Evolutionary conservation across 1,140 invertebrate species (phyloP).

Genomic region (Aphelenchoides fujianensis): DNA sequence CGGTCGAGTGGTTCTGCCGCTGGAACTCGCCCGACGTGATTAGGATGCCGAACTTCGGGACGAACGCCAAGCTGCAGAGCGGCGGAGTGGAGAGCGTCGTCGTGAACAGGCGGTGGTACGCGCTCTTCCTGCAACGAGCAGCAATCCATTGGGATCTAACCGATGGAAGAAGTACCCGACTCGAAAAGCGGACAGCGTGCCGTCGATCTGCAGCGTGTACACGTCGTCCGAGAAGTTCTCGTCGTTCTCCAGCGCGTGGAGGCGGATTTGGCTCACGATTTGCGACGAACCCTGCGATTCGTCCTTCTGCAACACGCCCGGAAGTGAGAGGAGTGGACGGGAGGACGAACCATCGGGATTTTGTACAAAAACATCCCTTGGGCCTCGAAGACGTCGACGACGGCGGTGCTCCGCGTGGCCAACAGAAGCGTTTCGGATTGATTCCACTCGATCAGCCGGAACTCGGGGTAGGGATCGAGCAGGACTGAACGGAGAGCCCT

Average conservation of each 20-base stretch:
- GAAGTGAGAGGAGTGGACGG: background rate
- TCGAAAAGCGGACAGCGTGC: constrained; percentile 13
- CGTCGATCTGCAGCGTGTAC: constrained; percentile 17
- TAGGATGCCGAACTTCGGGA: constrained; percentile 15
- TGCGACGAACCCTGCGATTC: constrained; percentile 11
- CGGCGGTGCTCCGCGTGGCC: constrained; percentile 1
- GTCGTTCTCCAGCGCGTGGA: background rate
- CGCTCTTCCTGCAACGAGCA: constrained; percentile 8
- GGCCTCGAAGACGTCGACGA: constrained; percentile 15
- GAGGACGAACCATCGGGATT: constrained; percentile 3
- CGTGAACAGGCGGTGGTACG: constrained; percentile 13
- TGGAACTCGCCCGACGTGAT: constrained; percentile 8
- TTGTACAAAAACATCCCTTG: constrained; percentile 19
- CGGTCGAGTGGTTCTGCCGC: background rate
- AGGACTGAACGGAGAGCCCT: constrained; percentile 20
- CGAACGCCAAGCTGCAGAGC: background rate
- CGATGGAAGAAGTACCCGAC: background rate
- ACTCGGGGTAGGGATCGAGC: constrained; percentile 13
- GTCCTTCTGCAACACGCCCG: background rate
- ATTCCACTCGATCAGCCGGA: constrained; percentile 20
- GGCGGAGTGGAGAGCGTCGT: background rate
- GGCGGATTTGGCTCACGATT: constrained; percentile 19
- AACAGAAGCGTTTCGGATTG: constrained; percentile 5
- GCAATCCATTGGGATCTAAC: background rate
- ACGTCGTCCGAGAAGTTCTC: constrained; percentile 15